Conservation (phyloP, 2,888 invertebrate genomes). For the Prostheceraeus crozeri region DNA sequence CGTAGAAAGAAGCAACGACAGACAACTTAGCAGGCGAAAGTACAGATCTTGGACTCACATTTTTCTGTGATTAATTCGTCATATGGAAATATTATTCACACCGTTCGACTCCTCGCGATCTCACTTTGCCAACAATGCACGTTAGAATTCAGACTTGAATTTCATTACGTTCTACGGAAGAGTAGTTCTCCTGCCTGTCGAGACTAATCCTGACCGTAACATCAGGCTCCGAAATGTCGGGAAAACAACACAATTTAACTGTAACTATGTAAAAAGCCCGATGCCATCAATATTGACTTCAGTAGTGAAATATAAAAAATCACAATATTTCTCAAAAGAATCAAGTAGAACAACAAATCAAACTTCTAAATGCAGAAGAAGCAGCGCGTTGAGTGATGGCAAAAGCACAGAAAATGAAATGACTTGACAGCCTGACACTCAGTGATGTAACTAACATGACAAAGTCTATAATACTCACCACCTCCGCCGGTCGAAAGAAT, state of each 20-base stretch:
- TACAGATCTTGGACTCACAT: no score
- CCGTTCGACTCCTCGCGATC: no score
- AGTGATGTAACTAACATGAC: background rate
- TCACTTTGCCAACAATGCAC: no score
- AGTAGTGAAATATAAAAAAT: constrained; percentile 79
- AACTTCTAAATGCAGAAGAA: background rate
- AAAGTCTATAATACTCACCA: constrained; percentile 59
- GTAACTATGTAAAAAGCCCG: constrained; percentile 37
- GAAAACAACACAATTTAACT: constrained; percentile 2
- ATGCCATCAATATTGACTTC: constrained; percentile 81
- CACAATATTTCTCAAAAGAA: constrained; percentile 89
- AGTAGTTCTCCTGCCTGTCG: no score
- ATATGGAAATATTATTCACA: no score
- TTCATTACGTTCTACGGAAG: no score
- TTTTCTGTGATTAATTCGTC: no score
- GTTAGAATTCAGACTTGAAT: no score
- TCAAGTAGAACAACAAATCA: no score
- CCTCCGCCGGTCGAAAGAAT: constrained; percentile 95
- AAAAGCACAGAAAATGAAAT: no score
- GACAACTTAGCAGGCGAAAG: no score
- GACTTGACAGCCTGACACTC: background rate
- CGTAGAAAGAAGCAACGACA: no score
- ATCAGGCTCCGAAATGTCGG: background rate
- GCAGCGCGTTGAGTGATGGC: background rate
- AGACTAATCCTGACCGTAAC: constrained; percentile 76